Evolutionary conservation across 2,113 vertebrate species (phyloP).

Genomic region (Ceuthmochares aereus): DNA sequence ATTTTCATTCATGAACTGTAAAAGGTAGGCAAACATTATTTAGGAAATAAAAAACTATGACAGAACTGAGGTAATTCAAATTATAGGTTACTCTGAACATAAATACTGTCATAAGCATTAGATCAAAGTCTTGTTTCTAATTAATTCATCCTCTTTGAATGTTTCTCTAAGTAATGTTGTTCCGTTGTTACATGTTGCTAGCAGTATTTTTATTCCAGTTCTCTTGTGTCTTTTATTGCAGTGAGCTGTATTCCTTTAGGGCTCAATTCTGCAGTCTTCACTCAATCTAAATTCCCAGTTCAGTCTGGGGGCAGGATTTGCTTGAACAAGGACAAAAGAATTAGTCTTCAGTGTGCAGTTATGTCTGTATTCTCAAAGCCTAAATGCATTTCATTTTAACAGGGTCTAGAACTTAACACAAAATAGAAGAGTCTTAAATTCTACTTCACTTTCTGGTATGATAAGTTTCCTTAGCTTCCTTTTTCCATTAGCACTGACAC

Average conservation of each 20-base stretch:
- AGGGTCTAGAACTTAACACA: background rate
- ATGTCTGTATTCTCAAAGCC: background rate
- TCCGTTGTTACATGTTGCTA: conserved; percentile 6
- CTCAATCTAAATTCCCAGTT: conserved; percentile 48
- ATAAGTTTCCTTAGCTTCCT: background rate
- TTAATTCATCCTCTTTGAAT: conserved; percentile 53
- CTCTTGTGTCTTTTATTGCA: conserved; percentile 21
- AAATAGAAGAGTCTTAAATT: background rate
- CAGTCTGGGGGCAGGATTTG: conserved; percentile 49
- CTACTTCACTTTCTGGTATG: background rate
- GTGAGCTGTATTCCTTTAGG: conserved; percentile 36
- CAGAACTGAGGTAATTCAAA: conserved; percentile 49
- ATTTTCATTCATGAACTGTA: conserved; percentile 24
- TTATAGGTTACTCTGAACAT: conserved; percentile 41
- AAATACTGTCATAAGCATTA: conserved; percentile 48
- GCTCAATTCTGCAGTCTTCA: conserved; percentile 38
- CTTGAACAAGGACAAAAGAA: conserved; percentile 51
- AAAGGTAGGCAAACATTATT: conserved; percentile 2
- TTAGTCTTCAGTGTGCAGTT: background rate
- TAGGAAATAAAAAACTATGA: conserved; percentile 10
- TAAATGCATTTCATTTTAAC: background rate
- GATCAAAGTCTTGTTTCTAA: conserved; percentile 59
- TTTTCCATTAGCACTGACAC: background rate
- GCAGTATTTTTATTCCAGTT: conserved; percentile 1
- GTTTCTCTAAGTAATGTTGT: conserved; percentile 13